Evolutionary conservation across 2,888 invertebrate species (phyloP).

Genomic region (Cyrtodaria siliqua): DNA sequence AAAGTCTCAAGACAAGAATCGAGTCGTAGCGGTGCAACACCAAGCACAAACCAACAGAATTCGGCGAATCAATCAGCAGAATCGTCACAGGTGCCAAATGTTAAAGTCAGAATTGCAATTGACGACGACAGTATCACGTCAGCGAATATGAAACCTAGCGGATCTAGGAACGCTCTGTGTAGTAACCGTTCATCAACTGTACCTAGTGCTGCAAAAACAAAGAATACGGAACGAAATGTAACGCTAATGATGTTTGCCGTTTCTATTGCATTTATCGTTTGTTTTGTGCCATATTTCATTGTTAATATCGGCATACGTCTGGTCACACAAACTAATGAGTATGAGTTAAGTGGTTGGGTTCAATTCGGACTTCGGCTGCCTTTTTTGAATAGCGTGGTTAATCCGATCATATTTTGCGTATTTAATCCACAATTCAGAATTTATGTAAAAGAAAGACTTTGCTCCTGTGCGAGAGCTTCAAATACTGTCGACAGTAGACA

Average conservation of each 20-base stretch:
- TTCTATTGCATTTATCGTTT: conserved; percentile 32
- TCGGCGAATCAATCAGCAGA: too few species aligned
- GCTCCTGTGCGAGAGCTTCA: too few species aligned
- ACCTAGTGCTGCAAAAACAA: background rate
- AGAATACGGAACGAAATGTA: conserved; percentile 32
- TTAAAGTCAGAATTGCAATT: too few species aligned
- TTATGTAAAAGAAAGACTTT: too few species aligned
- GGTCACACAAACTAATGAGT: background rate
- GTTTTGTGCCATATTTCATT: conserved; percentile 46
- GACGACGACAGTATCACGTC: too few species aligned
- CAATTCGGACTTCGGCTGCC: background rate
- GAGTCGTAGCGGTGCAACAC: background rate
- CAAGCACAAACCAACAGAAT: too few species aligned
- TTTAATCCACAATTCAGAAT: background rate
- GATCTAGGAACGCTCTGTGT: too few species aligned
- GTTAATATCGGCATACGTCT: conserved; percentile 12
- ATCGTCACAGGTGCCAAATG: too few species aligned
- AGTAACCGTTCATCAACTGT: too few species aligned
- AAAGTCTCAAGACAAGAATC: too few species aligned
- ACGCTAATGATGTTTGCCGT: conserved; percentile 52
- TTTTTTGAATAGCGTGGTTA: conserved; percentile 5
- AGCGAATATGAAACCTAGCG: too few species aligned
- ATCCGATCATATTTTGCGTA: conserved; percentile 11
- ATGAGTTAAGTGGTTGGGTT: background rate
- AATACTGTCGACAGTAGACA: too few species aligned